Evolutionary conservation across 2,888 invertebrate species (phyloP), one percentile per base, ranked within the genome.

Genomic region (Drosophila mimica): DNA sequence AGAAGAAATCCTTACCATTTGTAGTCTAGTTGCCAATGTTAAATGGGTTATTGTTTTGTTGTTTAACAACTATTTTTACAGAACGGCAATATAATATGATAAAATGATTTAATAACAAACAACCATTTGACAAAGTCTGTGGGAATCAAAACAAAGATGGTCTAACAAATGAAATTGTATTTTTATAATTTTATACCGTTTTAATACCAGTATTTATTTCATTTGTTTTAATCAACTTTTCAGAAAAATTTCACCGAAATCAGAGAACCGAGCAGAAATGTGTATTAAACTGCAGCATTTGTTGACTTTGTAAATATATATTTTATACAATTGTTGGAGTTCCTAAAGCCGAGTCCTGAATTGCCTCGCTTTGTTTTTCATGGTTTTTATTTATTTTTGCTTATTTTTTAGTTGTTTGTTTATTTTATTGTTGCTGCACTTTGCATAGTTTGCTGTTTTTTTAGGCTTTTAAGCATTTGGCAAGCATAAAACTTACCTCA

Each of bases 401-500:
- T 4, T 54, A 25, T 60, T 58, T 56, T 66, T 48, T 17, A 52
- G 48, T 57, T 56, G 60, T 61, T 76, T 69, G 17, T 64, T 31
- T 67, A 43, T 17, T 52, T 28, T 28, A 28, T 30, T 57, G 53
- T 28, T 65, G 49, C 33, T 34, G 49, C 54, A 34, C 49, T 65
- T 34, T 65, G 49, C 36, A 65, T 40, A 25, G 33, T 34, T 81
- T 74, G 69, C 49, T 77, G 70, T 60, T 80, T 80, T 75, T 79
- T 74, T 76, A 86, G 80, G 76, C 78, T 77, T 77, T 86, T 85
- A 82, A 88, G 85, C 82, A 85, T 79, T 79, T 79, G 76, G 79
- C 77, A 68, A 76, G 82, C 81, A 75, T 79, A 69, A 82, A 88
- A 86, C 76, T 84, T 89, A 81, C 88, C 83, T 82, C 82, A 88